phyloP scores from a whole-genome alignment of 2,113 vertebrate species.

The Vicugna pacos region DNA sequence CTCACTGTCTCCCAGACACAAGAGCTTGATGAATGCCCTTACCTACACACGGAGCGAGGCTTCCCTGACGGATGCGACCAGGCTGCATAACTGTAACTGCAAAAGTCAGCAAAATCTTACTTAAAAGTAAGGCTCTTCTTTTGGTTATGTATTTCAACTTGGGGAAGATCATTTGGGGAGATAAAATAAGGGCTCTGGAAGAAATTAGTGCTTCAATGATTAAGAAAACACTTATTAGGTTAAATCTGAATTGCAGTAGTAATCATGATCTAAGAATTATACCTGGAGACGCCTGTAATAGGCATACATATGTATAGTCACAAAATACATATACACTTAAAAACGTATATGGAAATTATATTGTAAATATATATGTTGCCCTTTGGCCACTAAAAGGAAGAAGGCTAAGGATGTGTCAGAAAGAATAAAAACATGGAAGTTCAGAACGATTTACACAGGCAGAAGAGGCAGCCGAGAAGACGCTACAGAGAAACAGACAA shows the following conservation, averaged over 20 bases:
- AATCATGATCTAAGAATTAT: neutral
- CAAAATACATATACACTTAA: no score
- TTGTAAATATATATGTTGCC: neutral
- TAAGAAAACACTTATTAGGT: neutral
- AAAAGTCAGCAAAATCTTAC: neutral
- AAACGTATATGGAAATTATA: no score
- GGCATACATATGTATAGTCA: no score
- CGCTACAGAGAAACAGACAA: neutral
- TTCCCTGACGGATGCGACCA: neutral
- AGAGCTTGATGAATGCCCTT: neutral
- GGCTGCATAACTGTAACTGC: accelerated
- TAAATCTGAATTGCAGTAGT: neutral
- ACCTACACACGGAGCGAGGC: accelerated
- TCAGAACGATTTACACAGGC: neutral
- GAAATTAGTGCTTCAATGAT: neutral
- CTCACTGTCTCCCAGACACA: accelerated
- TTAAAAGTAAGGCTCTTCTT: neutral
- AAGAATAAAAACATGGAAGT: neutral
- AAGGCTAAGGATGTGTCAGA: neutral
- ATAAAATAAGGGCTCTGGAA: neutral
- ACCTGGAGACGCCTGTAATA: neutral
- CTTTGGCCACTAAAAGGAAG: neutral
- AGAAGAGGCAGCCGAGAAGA: neutral
- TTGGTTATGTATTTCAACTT: neutral
- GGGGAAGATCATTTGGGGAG: neutral